A percentile compares a stretch with the other conserved stretches of the same genome.
Evolutionary conservation across 2,113 vertebrate genomes (phyloP).

Genomic region (Ptychochromis oligacanthus): DNA sequence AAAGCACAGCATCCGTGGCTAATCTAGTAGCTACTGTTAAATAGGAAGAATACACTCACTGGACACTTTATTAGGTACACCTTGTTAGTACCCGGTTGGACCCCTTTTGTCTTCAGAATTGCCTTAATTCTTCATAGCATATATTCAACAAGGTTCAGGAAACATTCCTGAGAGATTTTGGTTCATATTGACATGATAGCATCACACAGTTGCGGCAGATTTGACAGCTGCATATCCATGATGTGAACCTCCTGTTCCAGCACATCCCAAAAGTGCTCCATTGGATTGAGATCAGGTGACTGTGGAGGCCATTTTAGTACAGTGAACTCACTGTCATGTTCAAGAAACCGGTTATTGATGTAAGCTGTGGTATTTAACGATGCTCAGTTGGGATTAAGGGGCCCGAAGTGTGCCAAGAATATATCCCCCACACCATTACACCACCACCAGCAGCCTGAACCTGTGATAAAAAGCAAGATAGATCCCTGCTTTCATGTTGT

Average conservation of each 20-base stretch:
- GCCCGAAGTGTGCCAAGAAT: not conserved
- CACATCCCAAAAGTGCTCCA: not conserved
- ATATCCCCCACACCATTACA: not conserved
- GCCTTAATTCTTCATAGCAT: not conserved
- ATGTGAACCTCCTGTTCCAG: not conserved
- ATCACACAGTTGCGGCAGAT: not conserved
- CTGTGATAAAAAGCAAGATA: not conserved
- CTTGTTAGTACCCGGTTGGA: not conserved
- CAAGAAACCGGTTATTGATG: not conserved
- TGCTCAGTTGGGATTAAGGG: not conserved
- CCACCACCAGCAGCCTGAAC: not conserved
- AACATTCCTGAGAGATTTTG: not conserved
- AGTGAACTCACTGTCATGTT: not conserved
- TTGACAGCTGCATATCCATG: not conserved
- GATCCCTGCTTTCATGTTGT: not conserved
- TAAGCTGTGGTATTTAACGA: not conserved
- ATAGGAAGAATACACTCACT: not conserved
- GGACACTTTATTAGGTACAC: not conserved
- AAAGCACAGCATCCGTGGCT: conserved; percentile 10
- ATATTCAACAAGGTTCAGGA: not conserved
- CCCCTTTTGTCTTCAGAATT: not conserved
- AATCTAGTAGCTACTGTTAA: not conserved
- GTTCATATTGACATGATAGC: not conserved
- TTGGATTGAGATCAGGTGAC: not conserved
- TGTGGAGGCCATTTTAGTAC: not conserved